Evolutionary conservation across 2,797 vertebrate species (phyloP).

Genomic region (Eulemur albifrons): DNA sequence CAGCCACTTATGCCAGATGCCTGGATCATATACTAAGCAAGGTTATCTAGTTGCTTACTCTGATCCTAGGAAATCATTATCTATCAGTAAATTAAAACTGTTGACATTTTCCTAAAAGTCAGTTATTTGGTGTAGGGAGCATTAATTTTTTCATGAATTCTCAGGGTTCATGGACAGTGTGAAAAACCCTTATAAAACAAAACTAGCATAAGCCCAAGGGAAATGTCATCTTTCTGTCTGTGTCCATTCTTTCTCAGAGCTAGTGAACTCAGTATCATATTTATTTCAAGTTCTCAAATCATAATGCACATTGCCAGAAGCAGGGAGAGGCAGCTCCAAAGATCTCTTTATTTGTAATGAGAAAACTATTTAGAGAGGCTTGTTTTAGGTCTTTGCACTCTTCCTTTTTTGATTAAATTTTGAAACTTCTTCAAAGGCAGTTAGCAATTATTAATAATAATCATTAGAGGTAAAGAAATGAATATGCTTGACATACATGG

Average conservation of each 20-base stretch:
- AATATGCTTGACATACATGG: not conserved
- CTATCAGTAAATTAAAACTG: not conserved
- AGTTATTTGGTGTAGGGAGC: not conserved
- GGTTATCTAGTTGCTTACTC: not conserved
- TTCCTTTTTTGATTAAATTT: slow-evolving; percentile 14
- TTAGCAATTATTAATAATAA: not conserved
- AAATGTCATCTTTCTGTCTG: not conserved
- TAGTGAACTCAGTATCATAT: not conserved
- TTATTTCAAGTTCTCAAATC: not conserved
- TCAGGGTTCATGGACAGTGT: not conserved
- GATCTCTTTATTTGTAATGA: not conserved
- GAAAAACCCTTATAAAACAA: not conserved
- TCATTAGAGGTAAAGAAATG: not conserved
- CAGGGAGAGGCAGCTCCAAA: not conserved
- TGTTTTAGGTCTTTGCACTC: not conserved
- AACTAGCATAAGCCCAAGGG: not conserved
- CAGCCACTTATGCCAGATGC: not conserved
- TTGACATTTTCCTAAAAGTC: not conserved
- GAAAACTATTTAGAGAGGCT: not conserved
- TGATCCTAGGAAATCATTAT: not conserved
- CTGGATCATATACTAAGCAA: not conserved
- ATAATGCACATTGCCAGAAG: not conserved
- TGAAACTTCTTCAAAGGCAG: slow-evolving; percentile 16
- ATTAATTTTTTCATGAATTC: not conserved
- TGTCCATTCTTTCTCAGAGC: not conserved